These are phyloP conservation scores for Latheticus oryzae DNA, from an alignment of 2,888 invertebrate genomes.

Conservation along the genomic window DNA sequence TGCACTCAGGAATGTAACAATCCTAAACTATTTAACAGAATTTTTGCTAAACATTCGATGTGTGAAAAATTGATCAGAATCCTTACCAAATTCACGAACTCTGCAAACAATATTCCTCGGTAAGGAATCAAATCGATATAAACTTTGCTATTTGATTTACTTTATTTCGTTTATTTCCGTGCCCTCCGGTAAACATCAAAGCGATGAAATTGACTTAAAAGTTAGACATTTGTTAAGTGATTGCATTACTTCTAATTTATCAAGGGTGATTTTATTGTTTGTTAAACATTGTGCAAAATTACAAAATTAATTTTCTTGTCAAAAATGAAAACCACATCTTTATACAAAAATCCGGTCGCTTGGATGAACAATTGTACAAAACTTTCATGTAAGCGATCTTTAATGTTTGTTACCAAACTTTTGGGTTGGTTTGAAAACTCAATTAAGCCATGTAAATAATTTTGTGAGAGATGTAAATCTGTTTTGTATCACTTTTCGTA, in stretches of 20 bases:
- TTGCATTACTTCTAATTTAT: slow-evolving; percentile 37
- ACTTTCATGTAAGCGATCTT: slow-evolving; percentile 4
- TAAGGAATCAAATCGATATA: slow-evolving; percentile 43
- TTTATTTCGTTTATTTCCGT: slow-evolving; percentile 36
- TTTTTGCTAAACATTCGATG: too few species aligned
- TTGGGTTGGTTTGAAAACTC: slow-evolving; percentile 4
- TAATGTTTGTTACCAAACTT: slow-evolving; percentile 13
- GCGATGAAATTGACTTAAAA: slow-evolving; percentile 34
- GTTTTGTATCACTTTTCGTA: too few species aligned
- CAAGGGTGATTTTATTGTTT: slow-evolving; percentile 25
- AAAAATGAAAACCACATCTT: background rate
- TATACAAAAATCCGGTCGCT: background rate
- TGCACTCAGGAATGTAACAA: too few species aligned
- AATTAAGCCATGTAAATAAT: slow-evolving; percentile 12
- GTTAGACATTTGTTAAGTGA: slow-evolving; percentile 27
- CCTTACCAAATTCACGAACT: too few species aligned
- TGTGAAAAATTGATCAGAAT: too few species aligned
- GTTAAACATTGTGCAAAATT: slow-evolving; percentile 1
- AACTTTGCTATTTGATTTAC: slow-evolving; percentile 45
- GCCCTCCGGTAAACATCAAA: slow-evolving; percentile 28
- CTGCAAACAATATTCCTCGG: slow-evolving; percentile 32
- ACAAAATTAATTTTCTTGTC: slow-evolving; percentile 2
- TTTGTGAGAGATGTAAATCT: slow-evolving; percentile 4
- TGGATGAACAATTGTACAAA: slow-evolving; percentile 2
- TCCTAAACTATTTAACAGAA: too few species aligned